Evolutionary conservation across 2,888 invertebrate genomes (phyloP), one percentile per base, ranked within the genome.

Genomic region (Pheosia gnoma): DNA sequence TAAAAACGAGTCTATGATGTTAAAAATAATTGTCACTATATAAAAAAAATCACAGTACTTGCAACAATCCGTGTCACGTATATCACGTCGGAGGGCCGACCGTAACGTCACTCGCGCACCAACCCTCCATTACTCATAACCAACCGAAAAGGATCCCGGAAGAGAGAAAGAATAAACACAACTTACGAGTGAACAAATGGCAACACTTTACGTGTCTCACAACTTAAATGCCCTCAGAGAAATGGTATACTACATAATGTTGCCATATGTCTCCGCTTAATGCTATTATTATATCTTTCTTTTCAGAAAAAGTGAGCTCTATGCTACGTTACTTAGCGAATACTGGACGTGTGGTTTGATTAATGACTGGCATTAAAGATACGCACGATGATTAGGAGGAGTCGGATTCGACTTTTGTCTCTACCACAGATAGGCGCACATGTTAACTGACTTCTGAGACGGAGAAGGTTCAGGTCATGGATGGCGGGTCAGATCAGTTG

Each of bases 191-290:
- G 84, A 87, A 90, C 86, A 90, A 90, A 91, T 90, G 85, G 85
- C 79, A 85, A 87, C 90, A 89, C 90, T 90, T 86, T 90, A 88
- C 85, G 87, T 86, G 86, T 85, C 86, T 84, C 87, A 85, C 87
- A 88, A 89, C 86, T 88, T 88, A 88, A 90, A 88, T 81, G 87
- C 82, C 82, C 80, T 81, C 79, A 72, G 81, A 83, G 85, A 87
- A 85, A 88, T 87, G 86, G 86, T 83, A 85, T 86, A 84, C 84
- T 80, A 83, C 81, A 83, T 89, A 90, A 87, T 87, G 90, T 85
- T 81, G 70, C 86, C 86, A 89, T 89, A 81, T 83, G 86, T 89
- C 88, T 85, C 63, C 75, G 72, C 79, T 81, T 87, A 86, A 86
- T 87, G 85, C 80, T 78, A 82, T 25, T 86, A 85, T 87, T 84